Conservation (phyloP, 2,888 invertebrate species). For the Dendrolimus houi region DNA sequence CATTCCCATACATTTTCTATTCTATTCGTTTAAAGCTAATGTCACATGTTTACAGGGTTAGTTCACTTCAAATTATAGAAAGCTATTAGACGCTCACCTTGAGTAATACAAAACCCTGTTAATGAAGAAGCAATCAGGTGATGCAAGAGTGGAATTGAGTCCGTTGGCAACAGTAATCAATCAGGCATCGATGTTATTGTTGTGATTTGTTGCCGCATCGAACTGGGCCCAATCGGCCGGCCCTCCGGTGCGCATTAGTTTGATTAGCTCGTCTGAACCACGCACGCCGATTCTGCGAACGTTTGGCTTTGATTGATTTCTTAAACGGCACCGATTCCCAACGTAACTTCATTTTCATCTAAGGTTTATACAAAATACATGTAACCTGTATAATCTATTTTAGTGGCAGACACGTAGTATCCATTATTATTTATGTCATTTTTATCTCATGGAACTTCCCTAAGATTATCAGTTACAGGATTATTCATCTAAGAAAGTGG, state of each 20-base stretch:
- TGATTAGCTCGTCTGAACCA: constrained; percentile 67
- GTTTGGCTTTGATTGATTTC: constrained; percentile 65
- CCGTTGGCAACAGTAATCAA: constrained; percentile 50
- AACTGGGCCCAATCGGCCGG: constrained; percentile 27
- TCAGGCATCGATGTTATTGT: constrained; percentile 62
- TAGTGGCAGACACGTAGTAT: no score
- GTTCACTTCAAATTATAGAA: no score
- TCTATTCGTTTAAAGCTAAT: no score
- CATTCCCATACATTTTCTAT: no score
- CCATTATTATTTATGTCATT: no score
- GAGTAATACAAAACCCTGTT: constrained; percentile 16
- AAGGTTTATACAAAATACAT: neutral
- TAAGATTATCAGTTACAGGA: no score
- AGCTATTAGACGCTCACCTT: no score
- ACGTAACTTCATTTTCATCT: constrained; percentile 7
- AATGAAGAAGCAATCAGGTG: constrained; percentile 47
- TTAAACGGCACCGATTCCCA: constrained; percentile 45
- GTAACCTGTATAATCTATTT: no score
- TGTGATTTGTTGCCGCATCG: constrained; percentile 61
- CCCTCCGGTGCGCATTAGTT: constrained; percentile 56
- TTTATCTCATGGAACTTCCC: no score
- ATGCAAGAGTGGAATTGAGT: constrained; percentile 50
- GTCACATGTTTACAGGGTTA: no score
- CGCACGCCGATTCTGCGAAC: constrained; percentile 61
- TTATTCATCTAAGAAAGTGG: no score